Percentiles rank a stretch among this genome's conserved stretches.
Evolutionary conservation across 2,113 vertebrate genomes (phyloP).

Genomic region (Plectropomus leopardus): DNA sequence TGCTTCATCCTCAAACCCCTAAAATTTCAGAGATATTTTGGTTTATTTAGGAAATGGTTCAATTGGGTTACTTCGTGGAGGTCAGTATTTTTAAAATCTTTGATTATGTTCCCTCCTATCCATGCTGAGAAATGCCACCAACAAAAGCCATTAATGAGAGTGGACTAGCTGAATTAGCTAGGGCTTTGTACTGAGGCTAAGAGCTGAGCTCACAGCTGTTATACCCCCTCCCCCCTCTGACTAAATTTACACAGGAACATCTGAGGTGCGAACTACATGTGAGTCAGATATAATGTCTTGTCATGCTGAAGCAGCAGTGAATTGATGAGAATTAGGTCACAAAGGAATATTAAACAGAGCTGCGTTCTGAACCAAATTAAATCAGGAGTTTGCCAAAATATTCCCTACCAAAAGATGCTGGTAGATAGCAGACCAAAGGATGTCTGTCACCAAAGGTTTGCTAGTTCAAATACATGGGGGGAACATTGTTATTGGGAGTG

Average conservation of each 20-base stretch:
- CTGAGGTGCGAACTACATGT: slow-evolving; percentile 22
- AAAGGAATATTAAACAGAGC: slow-evolving; percentile 30
- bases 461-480: no score
- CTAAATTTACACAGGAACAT: slow-evolving; percentile 30
- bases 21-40: no score
- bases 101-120: neutral
- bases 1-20: no score
- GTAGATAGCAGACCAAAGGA: neutral
- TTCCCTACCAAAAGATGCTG: neutral
- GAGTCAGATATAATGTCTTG: slow-evolving; percentile 23
- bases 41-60: no score
- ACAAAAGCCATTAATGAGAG: neutral
- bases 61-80: no score
- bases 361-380: neutral
- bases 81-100: neutral
- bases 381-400: slow-evolving; percentile 1
- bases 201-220: no score
- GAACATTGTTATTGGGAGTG: no score
- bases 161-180: neutral
- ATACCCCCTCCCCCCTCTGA: neutral
- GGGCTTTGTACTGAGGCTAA: neutral
- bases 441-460: neutral
- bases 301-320: slow-evolving; percentile 8
- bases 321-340: slow-evolving; percentile 37
- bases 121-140: neutral